Percentiles rank a stretch among this genome's conserved stretches.
Conservation (phyloP, 2,888 invertebrate genomes). For the Orchesella flavescens region DNA sequence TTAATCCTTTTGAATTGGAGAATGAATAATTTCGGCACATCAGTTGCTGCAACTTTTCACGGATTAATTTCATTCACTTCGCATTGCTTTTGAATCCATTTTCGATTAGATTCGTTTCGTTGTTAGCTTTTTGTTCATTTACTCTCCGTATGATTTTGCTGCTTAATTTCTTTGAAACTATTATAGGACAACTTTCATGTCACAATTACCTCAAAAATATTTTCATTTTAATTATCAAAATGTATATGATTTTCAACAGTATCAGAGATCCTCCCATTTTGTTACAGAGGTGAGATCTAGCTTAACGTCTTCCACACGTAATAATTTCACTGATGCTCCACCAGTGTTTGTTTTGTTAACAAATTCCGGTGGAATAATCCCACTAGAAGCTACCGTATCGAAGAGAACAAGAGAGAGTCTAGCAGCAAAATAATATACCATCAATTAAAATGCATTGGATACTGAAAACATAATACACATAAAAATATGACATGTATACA, state of each 20-base stretch:
- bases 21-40: too few relatives aligned
- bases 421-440: not conserved
- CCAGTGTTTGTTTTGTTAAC: not conserved
- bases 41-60: too few relatives aligned
- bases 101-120: too few relatives aligned
- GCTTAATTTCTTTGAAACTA: too few relatives aligned
- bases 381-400: not conserved
- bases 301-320: not conserved
- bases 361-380: not conserved
- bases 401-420: slow-evolving; percentile 19
- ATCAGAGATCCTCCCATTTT: slow-evolving; percentile 28
- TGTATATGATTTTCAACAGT: not conserved
- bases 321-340: slow-evolving; percentile 15
- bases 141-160: too few relatives aligned
- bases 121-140: too few relatives aligned
- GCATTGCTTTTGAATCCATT: too few relatives aligned
- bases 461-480: not conserved
- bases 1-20: too few relatives aligned
- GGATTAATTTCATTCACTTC: too few relatives aligned
- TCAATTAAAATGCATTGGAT: slow-evolving; percentile 17
- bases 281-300: slow-evolving; percentile 9
- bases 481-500: not conserved
- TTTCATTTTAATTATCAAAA: too few relatives aligned
- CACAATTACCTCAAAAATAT: not conserved
- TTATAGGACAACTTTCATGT: not conserved